Conservation (phyloP, 2,113 vertebrate genomes). For the Oryzias curvinotus region DNA sequence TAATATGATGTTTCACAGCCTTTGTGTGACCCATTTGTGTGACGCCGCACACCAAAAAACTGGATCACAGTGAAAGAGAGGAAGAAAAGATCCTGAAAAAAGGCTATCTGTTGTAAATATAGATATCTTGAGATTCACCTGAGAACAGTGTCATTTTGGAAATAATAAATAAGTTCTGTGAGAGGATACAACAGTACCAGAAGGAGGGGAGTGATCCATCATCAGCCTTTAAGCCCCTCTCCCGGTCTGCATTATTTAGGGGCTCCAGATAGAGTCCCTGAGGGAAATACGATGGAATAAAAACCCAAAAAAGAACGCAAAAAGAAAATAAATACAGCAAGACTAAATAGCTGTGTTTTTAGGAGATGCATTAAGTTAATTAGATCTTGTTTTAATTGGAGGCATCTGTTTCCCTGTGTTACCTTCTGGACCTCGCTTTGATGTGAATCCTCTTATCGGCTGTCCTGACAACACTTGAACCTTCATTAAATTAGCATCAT, state of each 20-base stretch:
- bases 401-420: slow-evolving; percentile 52
- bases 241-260: slow-evolving; percentile 73
- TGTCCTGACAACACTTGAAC: slow-evolving; percentile 34
- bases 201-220: slow-evolving; percentile 64
- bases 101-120: slow-evolving; percentile 55
- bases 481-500: slow-evolving; percentile 59
- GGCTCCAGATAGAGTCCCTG: slow-evolving; percentile 53
- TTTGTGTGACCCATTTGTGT: slow-evolving; percentile 53
- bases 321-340: slow-evolving; percentile 23
- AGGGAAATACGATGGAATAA: slow-evolving; percentile 54
- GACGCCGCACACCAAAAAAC: slow-evolving; percentile 43
- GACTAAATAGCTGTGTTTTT: slow-evolving; percentile 38
- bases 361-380: slow-evolving; percentile 47
- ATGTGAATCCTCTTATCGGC: slow-evolving; percentile 46
- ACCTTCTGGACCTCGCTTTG: slow-evolving; percentile 38
- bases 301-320: slow-evolving; percentile 36
- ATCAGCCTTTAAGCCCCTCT: slow-evolving; percentile 61
- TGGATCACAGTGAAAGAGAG: slow-evolving; percentile 44
- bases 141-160: slow-evolving; percentile 52
- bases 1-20: slow-evolving; percentile 24
- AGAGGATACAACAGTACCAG: slow-evolving; percentile 47
- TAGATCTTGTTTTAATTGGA: slow-evolving; percentile 54
- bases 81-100: slow-evolving; percentile 20
- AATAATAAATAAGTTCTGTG: slow-evolving; percentile 62
- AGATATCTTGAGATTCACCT: slow-evolving; percentile 63